Base-by-base conservation (phyloP, 2,113 vertebrate species). In the Callorhinus ursinus region DNA sequence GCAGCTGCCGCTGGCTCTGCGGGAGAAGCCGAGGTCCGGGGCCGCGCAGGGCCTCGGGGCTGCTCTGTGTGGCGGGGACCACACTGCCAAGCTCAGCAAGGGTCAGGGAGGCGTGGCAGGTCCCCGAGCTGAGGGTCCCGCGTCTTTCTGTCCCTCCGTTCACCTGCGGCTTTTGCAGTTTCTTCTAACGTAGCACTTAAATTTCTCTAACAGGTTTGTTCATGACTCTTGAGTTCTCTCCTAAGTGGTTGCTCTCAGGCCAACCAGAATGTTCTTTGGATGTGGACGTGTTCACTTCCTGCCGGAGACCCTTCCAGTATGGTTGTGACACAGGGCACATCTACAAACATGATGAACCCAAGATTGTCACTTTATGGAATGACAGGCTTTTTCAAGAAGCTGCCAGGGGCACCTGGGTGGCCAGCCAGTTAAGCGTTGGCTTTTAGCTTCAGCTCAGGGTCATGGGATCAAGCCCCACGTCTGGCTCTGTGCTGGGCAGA, bases 371-470 rank as follows among this genome's bases (percentile, higher is more conserved):
- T 9, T 49, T 28, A 15, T 2, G 14, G 7, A 28, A 31, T 2
- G 26, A 7, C 1, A 5, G 0, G 74, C 74, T 39, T 28, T 28
- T 8, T 18, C 0, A 2, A 49, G 42, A 49, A 0, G 26, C 26
- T 2, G 26, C 24, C 69, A 22, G 24, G 13, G 1, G 71, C 65
- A n/a, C 65, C 15, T 0, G 33, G 65, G 63, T 2, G 65, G 31
- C 1, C 33, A 16, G 65, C 33, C 3, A 15, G 65, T 8, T 18
- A 18, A 16, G 65, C 33, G 2, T n/a, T 33, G 12, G 33, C 33
- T n/a, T 33, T 19, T 19, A 16, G 33, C 18, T 18, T 19, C 7
- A 7, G 16, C 33, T n/a, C 65, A 26, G 67, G 67, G 18, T 36
- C 67, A 4, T 10, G 33, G 33, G 33, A n/a, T 2, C 14, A 18